Base-by-base conservation (phyloP, 2,888 invertebrate genomes). In the Siphlonurus alternatus region DNA sequence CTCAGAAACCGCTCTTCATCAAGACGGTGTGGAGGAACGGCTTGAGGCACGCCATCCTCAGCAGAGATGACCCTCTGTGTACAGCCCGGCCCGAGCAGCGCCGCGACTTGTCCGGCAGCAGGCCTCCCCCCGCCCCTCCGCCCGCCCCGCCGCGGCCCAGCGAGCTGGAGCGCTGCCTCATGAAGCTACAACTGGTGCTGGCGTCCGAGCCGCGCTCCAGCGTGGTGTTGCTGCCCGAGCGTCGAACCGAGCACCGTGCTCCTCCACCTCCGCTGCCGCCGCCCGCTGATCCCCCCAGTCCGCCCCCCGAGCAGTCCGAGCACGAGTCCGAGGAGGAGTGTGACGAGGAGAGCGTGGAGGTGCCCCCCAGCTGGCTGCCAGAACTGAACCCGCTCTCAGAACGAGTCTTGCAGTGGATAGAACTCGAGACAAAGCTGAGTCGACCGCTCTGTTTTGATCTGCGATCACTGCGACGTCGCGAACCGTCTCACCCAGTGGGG, bases 401-500 rank as follows among this genome's bases (percentile, higher is more conserved):
- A 66, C 79, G 88, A 64, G 90, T 90, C 0, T 75, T 89, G 2
- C 85, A 88, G 70, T 90, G 90, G 90, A 72, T 90, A 68, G 88
- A 89, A 72, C 75, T 89, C 64, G 88, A 0, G 86, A 85, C 0
- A 81, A 82, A 70, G 77, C 79, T 19, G 67, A 68, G 22, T n/a
- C 7, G 56, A 56, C 56, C 56, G 5, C 7, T 7, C 15, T n/a
- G 7, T 7, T n/a, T 56, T 56, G 56, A 56, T 56, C 20, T 56
- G n/a, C 7, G 56, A 22, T 18, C 56, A 20, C 56, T 56, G n/a
- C n/a, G 22, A 22, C n/a, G 56, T 10, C 19, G 19, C 5, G 19
- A 56, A 5, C 56, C 56, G 5, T 15, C 38, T 15, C 7, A 5
- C 7, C 7, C 15, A 10, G 15, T 15, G 38, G 15, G 5, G 15